A percentile compares a stretch with the other conserved stretches of the same genome.
Evolutionary conservation across 2,113 vertebrate genomes (phyloP).

Genomic region (Nothocercus julius): DNA sequence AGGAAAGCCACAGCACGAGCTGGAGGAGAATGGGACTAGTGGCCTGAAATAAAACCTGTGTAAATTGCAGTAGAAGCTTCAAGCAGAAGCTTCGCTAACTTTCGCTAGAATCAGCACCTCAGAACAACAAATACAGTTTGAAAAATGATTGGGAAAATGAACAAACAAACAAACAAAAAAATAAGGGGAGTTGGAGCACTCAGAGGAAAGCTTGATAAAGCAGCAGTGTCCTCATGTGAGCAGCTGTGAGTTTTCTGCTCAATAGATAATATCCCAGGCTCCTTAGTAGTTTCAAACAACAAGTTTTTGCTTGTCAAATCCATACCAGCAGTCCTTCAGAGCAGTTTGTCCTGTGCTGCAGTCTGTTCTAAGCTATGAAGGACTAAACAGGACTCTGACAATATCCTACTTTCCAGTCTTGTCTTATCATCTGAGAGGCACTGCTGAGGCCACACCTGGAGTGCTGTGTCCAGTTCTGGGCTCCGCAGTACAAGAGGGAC

Average conservation of each 20-base stretch:
- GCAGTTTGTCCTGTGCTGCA: neutral
- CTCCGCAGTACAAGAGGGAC: too few species aligned
- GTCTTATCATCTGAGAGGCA: neutral
- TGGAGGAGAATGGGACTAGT: neutral
- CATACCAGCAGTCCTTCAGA: neutral
- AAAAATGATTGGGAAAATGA: neutral
- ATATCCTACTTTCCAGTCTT: neutral
- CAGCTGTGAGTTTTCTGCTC: conserved; percentile 12
- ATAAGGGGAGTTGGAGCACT: conserved; percentile 9
- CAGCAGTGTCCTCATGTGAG: conserved; percentile 18
- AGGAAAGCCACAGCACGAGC: neutral
- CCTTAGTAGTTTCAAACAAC: neutral
- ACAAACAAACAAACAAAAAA: neutral
- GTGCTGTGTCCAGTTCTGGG: too few species aligned
- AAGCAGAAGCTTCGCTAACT: neutral
- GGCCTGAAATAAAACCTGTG: conserved; percentile 29
- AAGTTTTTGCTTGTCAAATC: neutral
- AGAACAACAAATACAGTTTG: conserved; percentile 5
- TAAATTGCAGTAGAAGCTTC: neutral
- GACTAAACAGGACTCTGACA: neutral
- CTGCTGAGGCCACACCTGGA: too few species aligned
- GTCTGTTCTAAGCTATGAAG: neutral
- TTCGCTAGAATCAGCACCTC: conserved; percentile 27
- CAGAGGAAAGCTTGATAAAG: conserved; percentile 38
- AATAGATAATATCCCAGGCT: neutral